Conservation (phyloP, 2,113 vertebrate species). For the Mandrillus leucophaeus region DNA sequence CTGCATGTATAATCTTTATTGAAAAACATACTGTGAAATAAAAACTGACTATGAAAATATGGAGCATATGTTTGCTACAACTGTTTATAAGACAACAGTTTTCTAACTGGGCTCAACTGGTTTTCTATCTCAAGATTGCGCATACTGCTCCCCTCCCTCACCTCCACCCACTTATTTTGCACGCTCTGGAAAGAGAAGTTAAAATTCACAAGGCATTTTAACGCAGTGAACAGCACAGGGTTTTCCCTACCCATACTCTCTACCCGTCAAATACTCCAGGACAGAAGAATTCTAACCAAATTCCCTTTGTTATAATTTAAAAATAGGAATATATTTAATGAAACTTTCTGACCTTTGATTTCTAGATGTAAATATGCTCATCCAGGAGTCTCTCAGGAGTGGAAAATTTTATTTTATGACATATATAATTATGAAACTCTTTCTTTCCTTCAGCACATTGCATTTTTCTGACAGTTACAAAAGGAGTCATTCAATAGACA, state of each 20-base stretch:
- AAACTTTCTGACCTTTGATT: not conserved
- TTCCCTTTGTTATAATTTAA: not conserved
- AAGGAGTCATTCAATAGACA: not conserved
- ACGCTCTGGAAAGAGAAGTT: not conserved
- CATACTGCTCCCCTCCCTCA: not conserved
- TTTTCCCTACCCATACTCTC: not conserved
- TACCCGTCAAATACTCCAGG: not conserved
- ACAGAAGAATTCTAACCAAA: not conserved
- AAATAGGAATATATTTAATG: not conserved
- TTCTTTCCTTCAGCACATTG: not conserved
- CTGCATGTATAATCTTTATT: not conserved
- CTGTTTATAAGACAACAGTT: not conserved
- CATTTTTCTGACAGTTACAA: not conserved
- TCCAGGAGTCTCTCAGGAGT: not conserved
- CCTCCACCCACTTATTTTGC: not conserved
- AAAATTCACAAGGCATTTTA: not conserved
- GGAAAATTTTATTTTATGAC: not conserved
- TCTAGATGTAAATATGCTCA: not conserved
- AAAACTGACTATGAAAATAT: not conserved
- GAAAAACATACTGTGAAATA: not conserved
- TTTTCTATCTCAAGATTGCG: not conserved
- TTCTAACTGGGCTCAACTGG: not conserved
- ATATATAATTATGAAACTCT: not conserved
- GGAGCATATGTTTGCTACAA: not conserved
- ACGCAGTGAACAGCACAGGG: not conserved